Evolutionary conservation across 1,140 invertebrate species (phyloP).

Genomic region (Diploscapter pachys): DNA sequence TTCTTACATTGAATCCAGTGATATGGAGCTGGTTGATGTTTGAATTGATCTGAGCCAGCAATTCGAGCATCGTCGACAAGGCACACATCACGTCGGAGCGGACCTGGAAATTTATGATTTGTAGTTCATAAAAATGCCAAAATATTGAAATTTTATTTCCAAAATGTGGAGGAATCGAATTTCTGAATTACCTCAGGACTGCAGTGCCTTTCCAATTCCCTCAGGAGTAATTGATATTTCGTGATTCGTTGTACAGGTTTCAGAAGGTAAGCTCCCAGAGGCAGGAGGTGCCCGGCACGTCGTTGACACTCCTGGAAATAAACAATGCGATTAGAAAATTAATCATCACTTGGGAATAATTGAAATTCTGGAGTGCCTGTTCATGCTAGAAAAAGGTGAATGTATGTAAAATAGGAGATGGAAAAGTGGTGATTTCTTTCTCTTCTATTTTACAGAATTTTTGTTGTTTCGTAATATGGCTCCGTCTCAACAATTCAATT

Average conservation of each 20-base stretch:
- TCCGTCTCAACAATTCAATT: too few relatives aligned
- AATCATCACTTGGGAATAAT: too few relatives aligned
- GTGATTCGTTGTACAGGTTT: conserved; percentile 98
- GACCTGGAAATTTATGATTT: conserved; percentile 5
- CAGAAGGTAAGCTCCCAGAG: conserved; percentile 91
- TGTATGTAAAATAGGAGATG: too few relatives aligned
- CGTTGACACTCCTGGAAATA: conserved; percentile 59
- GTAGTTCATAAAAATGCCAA: neutral
- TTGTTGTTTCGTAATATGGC: too few relatives aligned
- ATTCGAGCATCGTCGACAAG: conserved; percentile 49
- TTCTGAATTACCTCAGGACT: conserved; percentile 42
- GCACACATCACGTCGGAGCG: conserved; percentile 20
- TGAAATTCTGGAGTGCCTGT: too few relatives aligned
- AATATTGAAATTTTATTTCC: neutral
- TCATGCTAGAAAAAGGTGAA: too few relatives aligned
- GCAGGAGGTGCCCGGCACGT: conserved; percentile 79
- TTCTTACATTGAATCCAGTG: conserved; percentile 51
- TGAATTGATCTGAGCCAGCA: conserved; percentile 52
- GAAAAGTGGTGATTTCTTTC: too few relatives aligned
- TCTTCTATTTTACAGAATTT: too few relatives aligned
- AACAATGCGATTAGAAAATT: too few relatives aligned
- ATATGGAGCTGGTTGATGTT: conserved; percentile 58
- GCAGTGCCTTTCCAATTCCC: conserved; percentile 68
- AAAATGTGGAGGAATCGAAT: neutral
- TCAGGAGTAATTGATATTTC: conserved; percentile 94